Evolutionary conservation across 2,113 vertebrate species (phyloP).

Genomic region (Alethe castanea): DNA sequence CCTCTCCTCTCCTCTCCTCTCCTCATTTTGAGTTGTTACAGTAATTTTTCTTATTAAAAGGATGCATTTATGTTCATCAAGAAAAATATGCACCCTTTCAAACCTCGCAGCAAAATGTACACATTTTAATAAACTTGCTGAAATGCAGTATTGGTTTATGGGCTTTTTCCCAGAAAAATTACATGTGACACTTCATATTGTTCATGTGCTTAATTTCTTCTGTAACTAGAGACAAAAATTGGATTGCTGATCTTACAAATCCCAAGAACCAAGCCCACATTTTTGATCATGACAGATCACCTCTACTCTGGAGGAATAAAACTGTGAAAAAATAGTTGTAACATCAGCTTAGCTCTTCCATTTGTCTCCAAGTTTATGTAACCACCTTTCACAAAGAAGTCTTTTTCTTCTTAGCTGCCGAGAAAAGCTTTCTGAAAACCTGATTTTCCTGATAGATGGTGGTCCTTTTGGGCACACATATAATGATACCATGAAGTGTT

Average conservation of each 20-base stretch:
- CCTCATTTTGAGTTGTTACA: neutral
- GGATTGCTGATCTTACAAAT: neutral
- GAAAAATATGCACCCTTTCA: neutral
- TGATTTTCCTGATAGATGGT: neutral
- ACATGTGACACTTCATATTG: neutral
- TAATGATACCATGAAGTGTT: neutral
- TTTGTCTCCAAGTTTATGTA: neutral
- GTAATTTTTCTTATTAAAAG: neutral
- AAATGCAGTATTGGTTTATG: neutral
- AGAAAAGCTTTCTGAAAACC: neutral
- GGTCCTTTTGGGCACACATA: neutral
- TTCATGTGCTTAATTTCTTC: neutral
- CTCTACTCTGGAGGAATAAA: neutral
- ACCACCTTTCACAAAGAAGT: neutral
- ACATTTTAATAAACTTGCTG: neutral
- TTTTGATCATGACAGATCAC: neutral
- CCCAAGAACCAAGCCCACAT: neutral
- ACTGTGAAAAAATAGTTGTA: neutral
- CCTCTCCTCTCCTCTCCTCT: neutral
- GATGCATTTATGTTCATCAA: neutral
- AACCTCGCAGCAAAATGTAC: neutral
- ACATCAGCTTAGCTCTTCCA: neutral
- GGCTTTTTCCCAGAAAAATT: neutral
- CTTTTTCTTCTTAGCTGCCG: neutral
- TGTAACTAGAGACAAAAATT: neutral